These are phyloP conservation scores for Coluber constrictor DNA, from an alignment of 2,797 vertebrate species.

Conservation along the genomic window DNA sequence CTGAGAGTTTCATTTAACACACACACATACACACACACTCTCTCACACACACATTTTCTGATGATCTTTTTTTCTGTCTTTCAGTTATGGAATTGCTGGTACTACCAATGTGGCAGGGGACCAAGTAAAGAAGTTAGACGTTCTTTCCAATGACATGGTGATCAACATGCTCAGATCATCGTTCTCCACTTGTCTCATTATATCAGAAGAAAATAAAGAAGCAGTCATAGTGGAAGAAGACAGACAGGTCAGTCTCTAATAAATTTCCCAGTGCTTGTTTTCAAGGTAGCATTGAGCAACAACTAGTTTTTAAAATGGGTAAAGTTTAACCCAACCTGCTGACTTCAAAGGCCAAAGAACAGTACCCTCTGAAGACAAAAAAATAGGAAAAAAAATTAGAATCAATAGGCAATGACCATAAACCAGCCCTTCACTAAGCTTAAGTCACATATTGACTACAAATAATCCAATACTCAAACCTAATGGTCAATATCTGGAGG, in stretches of 20 bases:
- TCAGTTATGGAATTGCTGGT: slow-evolving; percentile 91
- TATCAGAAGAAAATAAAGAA: slow-evolving; percentile 89
- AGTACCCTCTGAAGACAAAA: background rate
- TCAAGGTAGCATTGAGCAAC: background rate
- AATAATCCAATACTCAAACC: background rate
- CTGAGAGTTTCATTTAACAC: background rate
- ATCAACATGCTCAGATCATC: slow-evolving; percentile 95
- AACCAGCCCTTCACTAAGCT: background rate
- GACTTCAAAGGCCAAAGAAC: slow-evolving; percentile 11
- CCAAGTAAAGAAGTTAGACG: slow-evolving; percentile 94
- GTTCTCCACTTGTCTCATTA: slow-evolving; percentile 87
- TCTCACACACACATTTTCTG: background rate
- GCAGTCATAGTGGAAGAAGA: slow-evolving; percentile 89
- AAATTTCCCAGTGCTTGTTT: background rate
- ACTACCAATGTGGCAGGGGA: slow-evolving; percentile 94
- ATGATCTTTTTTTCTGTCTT: slow-evolving; percentile 22
- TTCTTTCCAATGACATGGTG: slow-evolving; percentile 94
- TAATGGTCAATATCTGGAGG: background rate
- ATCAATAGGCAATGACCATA: background rate
- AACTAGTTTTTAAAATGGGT: background rate
- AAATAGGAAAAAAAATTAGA: background rate
- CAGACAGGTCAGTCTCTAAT: slow-evolving; percentile 73
- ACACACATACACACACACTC: background rate
- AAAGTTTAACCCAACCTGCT: slow-evolving; percentile 9
- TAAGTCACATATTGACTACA: background rate